Evolutionary conservation across 2,797 vertebrate genomes (phyloP).

Genomic region (Hyperoplus lanceolatus): DNA sequence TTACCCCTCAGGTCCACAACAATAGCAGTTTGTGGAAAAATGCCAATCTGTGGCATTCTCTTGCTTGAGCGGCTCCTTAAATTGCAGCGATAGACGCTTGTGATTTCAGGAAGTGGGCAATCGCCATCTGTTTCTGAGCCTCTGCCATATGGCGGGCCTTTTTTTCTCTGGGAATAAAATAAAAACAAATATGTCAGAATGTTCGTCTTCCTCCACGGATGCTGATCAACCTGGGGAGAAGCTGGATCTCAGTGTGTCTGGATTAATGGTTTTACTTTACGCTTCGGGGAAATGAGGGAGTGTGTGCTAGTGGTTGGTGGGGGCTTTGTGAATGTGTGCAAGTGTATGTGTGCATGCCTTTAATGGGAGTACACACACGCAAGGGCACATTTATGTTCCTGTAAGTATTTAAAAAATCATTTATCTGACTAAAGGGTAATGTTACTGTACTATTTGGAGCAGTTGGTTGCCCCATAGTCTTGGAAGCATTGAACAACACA

Average conservation of each 20-base stretch:
- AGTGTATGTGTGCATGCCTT: conserved; percentile 23
- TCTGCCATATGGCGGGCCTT: conserved; percentile 90
- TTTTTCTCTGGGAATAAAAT: conserved; percentile 90
- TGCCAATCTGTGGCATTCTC: conserved; percentile 84
- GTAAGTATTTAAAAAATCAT: conserved; percentile 70
- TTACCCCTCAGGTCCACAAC: conserved; percentile 81
- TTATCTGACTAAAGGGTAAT: conserved; percentile 70
- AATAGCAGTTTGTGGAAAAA: conserved; percentile 85
- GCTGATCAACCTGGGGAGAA: conserved; percentile 88
- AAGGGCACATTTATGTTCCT: conserved; percentile 66
- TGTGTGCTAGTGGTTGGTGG: conserved; percentile 46
- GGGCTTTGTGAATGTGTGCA: conserved; percentile 30
- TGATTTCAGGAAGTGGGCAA: conserved; percentile 88
- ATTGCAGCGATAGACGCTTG: conserved; percentile 85
- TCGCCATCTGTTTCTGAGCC: conserved; percentile 89
- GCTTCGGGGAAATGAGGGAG: conserved; percentile 70
- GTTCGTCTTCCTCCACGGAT: conserved; percentile 87
- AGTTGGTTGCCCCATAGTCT: conserved; percentile 64
- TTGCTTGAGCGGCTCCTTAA: conserved; percentile 86
- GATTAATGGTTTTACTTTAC: conserved; percentile 83
- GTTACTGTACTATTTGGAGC: conserved; percentile 56
- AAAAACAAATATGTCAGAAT: conserved; percentile 93
- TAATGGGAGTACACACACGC: conserved; percentile 48
- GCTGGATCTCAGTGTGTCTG: conserved; percentile 83
- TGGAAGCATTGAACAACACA: conserved; percentile 71